Evolutionary conservation across 2,888 invertebrate genomes (phyloP).

Genomic region (Trimorus sp.): DNA sequence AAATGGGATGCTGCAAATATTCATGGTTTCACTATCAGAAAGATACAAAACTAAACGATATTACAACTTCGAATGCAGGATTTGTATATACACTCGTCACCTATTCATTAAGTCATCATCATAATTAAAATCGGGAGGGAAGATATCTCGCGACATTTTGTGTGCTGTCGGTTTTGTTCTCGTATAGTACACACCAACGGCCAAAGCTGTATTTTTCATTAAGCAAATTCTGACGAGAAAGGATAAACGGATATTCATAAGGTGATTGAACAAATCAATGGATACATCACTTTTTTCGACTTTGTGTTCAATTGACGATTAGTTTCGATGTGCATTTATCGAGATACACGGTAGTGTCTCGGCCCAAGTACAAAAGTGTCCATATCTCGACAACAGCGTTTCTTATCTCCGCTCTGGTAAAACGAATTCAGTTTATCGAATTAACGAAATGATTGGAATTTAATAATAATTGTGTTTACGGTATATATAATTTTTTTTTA

Average conservation of each 20-base stretch:
- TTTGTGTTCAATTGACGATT: no score
- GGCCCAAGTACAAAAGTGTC: no score
- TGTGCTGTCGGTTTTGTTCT: constrained; percentile 4
- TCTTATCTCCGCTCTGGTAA: no score
- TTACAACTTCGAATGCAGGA: constrained; percentile 32
- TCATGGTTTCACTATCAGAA: not conserved
- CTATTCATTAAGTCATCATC: constrained; percentile 54
- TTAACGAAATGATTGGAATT: no score
- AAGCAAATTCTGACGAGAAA: not conserved
- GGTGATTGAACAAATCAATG: no score
- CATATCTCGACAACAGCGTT: no score
- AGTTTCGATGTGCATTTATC: not conserved
- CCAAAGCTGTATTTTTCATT: constrained; percentile 26
- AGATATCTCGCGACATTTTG: constrained; percentile 34
- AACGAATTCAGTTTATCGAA: no score
- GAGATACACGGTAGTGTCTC: no score
- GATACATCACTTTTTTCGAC: no score
- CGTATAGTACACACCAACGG: constrained; percentile 22
- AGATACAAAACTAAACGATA: not conserved
- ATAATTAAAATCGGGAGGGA: constrained; percentile 37
- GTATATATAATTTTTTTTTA: no score
- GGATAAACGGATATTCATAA: not conserved
- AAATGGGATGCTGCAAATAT: not conserved
- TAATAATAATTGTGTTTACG: no score
- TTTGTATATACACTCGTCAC: constrained; percentile 41